Base-by-base conservation (phyloP, 2,888 invertebrate species). In the Megaustenia siamemsis region DNA sequence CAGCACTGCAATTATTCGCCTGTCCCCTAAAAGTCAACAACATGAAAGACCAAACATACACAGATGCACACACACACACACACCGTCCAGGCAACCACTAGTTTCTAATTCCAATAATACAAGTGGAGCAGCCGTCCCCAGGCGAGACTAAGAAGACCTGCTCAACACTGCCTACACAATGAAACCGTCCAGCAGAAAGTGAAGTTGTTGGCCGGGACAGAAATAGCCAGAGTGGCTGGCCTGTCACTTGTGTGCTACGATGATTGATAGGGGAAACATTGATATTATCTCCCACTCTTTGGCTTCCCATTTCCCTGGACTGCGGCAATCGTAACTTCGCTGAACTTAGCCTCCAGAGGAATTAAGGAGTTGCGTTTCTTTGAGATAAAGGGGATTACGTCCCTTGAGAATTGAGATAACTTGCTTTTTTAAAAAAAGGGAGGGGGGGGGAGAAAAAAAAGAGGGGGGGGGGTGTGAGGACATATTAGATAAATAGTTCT, bases 341-440 rank as follows among this genome's bases (percentile, higher is more conserved):
- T 15, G 15, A 28, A 45, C 18, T 68, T 12, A 28, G 71, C 1
- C 71, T 45, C 45, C 1, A 6, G 45, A 73, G 79, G 66, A 63
- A 79, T 43, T 79, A 63, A 40, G 28, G 28, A 66, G 38, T 18
- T 63, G 43, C 43, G 43, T 28, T 24, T 32, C 63, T 24, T 79
- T 24, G 66, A 63, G 40, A 79, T 63, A 43, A 79, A 79, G n/a
- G 45, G 18, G 53, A 63, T 45, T 45, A 32, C 43, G 63, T 63
- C 66, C 79, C 63, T 63, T 79, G 5, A 69, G 15, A 66, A 43
- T 45, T 18, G 45, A 40, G 53, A 76, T 73, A 45, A 45, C 32
- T 69, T 40, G 21, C 40, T 69, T 38, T 38, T 28, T 6, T 35
- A 21, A 38, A 18, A 21, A 12, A 38, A 35, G 38, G 66, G 35